Percentiles rank a stretch among this genome's conserved stretches.
phyloP scores from a whole-genome alignment of 2,113 vertebrate genomes.

The Heterotis niloticus region DNA sequence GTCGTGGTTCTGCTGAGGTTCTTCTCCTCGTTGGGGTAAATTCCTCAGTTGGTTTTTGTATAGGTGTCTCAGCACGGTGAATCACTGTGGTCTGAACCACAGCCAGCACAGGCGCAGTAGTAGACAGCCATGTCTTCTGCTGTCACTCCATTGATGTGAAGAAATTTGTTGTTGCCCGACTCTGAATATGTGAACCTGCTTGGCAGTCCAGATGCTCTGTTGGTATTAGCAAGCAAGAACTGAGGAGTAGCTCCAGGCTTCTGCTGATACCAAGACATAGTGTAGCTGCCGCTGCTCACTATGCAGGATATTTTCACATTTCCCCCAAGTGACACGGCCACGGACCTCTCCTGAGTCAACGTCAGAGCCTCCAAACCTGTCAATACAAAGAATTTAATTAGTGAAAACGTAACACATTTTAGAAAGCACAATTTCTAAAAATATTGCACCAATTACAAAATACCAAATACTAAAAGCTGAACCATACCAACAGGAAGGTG shows the following conservation, averaged over 20 bases:
- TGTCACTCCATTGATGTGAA: slow-evolving; percentile 30
- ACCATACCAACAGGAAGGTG: no score
- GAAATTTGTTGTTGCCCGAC: slow-evolving; percentile 19
- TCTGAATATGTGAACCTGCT: slow-evolving; percentile 26
- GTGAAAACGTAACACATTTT: no score
- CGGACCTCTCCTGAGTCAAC: slow-evolving; percentile 32
- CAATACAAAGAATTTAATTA: no score
- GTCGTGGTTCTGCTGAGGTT: neutral
- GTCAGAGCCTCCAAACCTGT: neutral
- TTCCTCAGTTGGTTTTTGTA: slow-evolving; percentile 27
- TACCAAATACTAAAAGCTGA: no score
- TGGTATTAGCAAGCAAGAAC: slow-evolving; percentile 9
- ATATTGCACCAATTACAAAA: neutral
- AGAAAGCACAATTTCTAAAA: no score
- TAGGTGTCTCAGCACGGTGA: neutral
- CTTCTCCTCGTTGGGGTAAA: neutral
- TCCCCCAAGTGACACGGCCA: slow-evolving; percentile 15
- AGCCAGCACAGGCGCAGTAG: slow-evolving; percentile 9
- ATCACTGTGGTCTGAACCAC: slow-evolving; percentile 26
- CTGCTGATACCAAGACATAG: slow-evolving; percentile 38
- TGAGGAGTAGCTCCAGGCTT: slow-evolving; percentile 27
- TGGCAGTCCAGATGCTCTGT: slow-evolving; percentile 2
- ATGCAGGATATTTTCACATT: slow-evolving; percentile 28
- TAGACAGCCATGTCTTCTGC: slow-evolving; percentile 31
- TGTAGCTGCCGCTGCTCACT: neutral